These are phyloP conservation scores for Melopsittacus undulatus DNA, from an alignment of 2,797 vertebrate genomes.

Conservation along the genomic window DNA sequence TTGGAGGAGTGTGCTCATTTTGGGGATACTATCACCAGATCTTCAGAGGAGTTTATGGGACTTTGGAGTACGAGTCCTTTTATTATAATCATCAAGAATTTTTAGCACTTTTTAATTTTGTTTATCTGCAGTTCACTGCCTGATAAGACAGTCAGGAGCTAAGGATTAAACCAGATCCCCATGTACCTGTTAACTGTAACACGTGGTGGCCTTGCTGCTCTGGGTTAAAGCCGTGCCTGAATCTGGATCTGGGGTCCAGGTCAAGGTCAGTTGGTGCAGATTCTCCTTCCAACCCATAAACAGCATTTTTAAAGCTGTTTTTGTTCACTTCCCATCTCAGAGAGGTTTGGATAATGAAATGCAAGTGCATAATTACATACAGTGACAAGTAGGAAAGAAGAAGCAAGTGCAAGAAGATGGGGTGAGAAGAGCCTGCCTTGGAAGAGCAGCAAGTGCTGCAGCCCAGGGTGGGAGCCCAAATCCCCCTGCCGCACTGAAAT, in stretches of 20 bases:
- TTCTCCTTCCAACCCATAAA: not conserved
- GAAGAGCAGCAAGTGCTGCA: not conserved
- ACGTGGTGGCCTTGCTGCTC: not conserved
- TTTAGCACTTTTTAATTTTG: not conserved
- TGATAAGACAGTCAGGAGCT: not conserved
- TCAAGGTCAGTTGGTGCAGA: not conserved
- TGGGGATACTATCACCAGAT: not conserved
- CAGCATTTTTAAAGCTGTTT: not conserved
- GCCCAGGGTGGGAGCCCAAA: not conserved
- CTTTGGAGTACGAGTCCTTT: not conserved
- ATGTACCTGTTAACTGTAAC: fast-evolving
- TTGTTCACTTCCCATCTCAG: not conserved
- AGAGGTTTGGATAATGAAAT: not conserved
- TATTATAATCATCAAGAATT: not conserved
- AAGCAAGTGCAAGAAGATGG: not conserved
- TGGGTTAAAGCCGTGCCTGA: too few relatives aligned
- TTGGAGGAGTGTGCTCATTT: not conserved
- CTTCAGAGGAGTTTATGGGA: not conserved
- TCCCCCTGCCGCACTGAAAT: not conserved
- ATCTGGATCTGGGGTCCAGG: not conserved
- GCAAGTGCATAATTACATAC: not conserved
- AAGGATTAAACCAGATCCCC: not conserved
- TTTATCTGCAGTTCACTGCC: not conserved
- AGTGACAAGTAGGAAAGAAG: not conserved
- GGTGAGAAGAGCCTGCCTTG: not conserved